Evolutionary conservation across 2,113 vertebrate genomes (phyloP), one percentile per base, ranked within the genome.

Genomic region (Okapia johnstoni): DNA sequence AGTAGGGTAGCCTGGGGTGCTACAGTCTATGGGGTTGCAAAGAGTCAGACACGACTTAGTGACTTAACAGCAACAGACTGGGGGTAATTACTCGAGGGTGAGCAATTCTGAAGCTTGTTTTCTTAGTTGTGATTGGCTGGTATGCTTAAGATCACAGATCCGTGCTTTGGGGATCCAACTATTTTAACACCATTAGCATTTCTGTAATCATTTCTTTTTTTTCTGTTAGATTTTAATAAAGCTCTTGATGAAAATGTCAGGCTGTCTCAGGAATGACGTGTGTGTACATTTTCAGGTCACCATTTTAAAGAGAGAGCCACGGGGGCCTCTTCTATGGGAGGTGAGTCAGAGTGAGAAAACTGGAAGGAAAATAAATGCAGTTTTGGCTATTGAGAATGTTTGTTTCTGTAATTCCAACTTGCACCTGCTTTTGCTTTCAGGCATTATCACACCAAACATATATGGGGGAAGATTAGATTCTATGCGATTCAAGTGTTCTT

Each of bases 241-340:
- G 4, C 48, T 94, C 76, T 85, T 92, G 87, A 76, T 81, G 58
- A 86, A 96, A 96, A 77, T 96, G 80, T 95, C 91, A 97, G 55
- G 28, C 57, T 77, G 54, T 95, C 93, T 93, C 43, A 70, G 73
- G 87, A 95, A 90, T 52, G 90, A 93, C 0, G 0, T 52, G 70
- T 70, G 90, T 79, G 50, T 28, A 85, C 80, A 40, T 85, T 92
- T 60, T 83, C 43, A 88, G 95, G 97, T 95, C 95, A 96, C 19
- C 25, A 1, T 96, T 94, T 92, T 63, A 83, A 70, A 94, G 40
- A 57, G 40, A 87, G 89, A 84, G 26, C 17, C 33, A 28, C 0
- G 0, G 25, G 90, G 26, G 43, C 10, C 60, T 50, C 63, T 50
- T 91, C n/a, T 70, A 58, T 61, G 55, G 92, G 81, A 76, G 84